A percentile compares a stretch with the other conserved stretches of the same genome.
Conservation (phyloP, 1,140 invertebrate species). For the Sitobion miscanthi region DNA sequence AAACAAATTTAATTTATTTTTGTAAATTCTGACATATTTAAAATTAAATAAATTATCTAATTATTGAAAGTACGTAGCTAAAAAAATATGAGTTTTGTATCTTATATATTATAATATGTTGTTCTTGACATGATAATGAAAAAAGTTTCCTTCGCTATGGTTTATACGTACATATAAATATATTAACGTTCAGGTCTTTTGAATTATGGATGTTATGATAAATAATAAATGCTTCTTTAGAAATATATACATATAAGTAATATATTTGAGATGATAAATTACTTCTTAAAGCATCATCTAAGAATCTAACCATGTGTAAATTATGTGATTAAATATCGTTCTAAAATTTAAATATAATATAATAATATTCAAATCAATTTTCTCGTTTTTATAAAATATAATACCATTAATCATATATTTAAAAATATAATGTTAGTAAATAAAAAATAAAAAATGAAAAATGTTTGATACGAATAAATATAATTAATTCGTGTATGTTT, state of each 20-base stretch:
- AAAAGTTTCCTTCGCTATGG: background rate
- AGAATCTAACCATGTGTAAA: background rate
- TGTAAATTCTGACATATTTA: background rate
- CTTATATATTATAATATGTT: background rate
- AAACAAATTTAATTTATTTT: background rate
- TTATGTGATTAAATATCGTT: background rate
- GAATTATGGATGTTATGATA: background rate
- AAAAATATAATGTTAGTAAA: background rate
- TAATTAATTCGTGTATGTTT: background rate
- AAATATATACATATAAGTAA: background rate
- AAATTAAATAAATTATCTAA: background rate
- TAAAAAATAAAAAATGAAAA: background rate
- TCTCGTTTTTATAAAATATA: background rate
- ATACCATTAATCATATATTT: background rate
- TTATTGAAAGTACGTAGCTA: background rate
- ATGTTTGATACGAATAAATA: background rate
- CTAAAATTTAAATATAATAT: background rate
- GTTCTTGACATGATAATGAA: background rate
- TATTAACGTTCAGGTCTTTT: slow-evolving; percentile 9
- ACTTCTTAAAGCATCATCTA: background rate
- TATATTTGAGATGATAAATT: background rate
- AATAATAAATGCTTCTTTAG: background rate
- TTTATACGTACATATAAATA: background rate
- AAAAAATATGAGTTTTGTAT: background rate
- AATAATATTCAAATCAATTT: background rate